phyloP scores from a whole-genome alignment of 2,797 vertebrate species.

The Lemur catta region DNA sequence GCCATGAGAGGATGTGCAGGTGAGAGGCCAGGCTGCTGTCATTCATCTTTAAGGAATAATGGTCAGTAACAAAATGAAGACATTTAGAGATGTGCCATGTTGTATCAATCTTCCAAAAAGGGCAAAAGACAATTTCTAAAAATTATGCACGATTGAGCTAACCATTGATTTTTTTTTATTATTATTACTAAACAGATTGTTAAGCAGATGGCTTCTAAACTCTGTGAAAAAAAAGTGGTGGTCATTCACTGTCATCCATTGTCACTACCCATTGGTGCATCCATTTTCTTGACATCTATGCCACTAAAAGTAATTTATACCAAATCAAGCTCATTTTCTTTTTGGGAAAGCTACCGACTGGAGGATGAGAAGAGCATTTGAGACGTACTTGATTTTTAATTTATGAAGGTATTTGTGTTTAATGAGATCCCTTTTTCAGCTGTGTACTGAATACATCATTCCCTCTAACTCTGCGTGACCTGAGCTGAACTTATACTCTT shows the following conservation, averaged over 20 bases:
- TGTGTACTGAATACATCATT: neutral
- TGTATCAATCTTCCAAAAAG: neutral
- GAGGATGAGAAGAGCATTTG: neutral
- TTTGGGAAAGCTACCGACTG: neutral
- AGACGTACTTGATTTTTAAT: neutral
- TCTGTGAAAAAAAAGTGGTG: neutral
- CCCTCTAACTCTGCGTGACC: neutral
- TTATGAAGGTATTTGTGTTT: neutral
- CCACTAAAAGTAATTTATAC: neutral
- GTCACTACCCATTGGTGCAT: neutral
- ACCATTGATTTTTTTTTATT: neutral
- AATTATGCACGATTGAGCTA: neutral
- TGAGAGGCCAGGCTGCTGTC: neutral
- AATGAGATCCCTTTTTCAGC: neutral
- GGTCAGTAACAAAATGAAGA: neutral
- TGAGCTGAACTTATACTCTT: neutral
- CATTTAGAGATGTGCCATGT: neutral
- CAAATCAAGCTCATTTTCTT: neutral
- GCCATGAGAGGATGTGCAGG: neutral
- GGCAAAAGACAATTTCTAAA: neutral
- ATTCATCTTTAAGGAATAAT: neutral
- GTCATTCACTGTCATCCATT: neutral
- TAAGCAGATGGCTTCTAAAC: conserved; percentile 32
- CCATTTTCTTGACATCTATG: neutral
- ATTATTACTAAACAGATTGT: conserved; percentile 9